Conservation (phyloP, 2,113 vertebrate species). For the Semicossyphus pulcher region DNA sequence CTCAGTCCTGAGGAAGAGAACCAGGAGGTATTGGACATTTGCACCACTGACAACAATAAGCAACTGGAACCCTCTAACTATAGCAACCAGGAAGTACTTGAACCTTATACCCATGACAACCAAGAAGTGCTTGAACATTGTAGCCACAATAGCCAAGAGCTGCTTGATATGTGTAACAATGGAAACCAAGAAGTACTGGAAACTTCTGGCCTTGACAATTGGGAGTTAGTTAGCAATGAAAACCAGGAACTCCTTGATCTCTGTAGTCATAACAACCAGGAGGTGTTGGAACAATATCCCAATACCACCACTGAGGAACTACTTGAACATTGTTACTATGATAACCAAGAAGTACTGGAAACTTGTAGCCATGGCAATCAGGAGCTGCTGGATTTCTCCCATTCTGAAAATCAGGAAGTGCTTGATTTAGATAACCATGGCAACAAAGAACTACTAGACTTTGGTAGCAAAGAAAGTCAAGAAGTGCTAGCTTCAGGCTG, state of each 20-base stretch:
- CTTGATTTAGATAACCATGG: conserved; percentile 25
- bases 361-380: conserved; percentile 10
- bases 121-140: conserved; percentile 60
- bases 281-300: conserved; percentile 51
- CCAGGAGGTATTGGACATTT: conserved; percentile 63
- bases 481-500: conserved; percentile 17
- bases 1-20: conserved; percentile 74
- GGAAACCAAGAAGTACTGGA: conserved; percentile 61
- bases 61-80: conserved; percentile 30
- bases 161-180: conserved; percentile 27
- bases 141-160: conserved; percentile 27
- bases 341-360: conserved; percentile 60
- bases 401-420: conserved; percentile 59
- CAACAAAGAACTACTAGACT: conserved; percentile 50
- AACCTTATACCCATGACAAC: conserved; percentile 51
- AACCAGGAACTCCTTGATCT: conserved; percentile 52
- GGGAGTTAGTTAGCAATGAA: conserved; percentile 7
- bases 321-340: conserved; percentile 25
- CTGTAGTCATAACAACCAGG: conserved; percentile 59
- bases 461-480: conserved; percentile 43
- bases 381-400: conserved; percentile 29
- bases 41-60: conserved; percentile 31
- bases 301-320: conserved; percentile 13
- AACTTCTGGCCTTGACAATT: conserved; percentile 8
- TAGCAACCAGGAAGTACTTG: conserved; percentile 48